These are phyloP conservation scores for Nomada lathburiana DNA, from an alignment of 2,888 invertebrate species.

Conservation along the genomic window DNA sequence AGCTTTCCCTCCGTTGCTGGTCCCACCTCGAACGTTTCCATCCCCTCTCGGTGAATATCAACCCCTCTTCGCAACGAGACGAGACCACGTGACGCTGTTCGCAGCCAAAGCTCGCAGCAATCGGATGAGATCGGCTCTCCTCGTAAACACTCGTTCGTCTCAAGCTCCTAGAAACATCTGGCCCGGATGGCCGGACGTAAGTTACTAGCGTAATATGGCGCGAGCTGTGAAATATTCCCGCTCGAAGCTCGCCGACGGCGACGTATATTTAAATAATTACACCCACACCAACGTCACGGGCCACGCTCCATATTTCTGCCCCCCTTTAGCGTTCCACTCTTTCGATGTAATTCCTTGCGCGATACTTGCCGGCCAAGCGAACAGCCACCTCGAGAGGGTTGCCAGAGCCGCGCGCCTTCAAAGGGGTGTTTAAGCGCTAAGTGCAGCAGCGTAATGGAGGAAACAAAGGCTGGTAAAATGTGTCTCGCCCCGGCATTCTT, in stretches of 20 bases:
- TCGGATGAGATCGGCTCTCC: constrained; percentile 53
- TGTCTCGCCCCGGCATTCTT: constrained; percentile 18
- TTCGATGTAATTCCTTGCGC: constrained; percentile 55
- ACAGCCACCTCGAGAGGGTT: constrained; percentile 17
- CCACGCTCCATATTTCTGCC: constrained; percentile 34
- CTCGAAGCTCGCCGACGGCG: constrained; percentile 65
- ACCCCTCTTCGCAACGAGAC: neutral
- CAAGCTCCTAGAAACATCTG: constrained; percentile 73
- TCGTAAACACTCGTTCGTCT: constrained; percentile 66
- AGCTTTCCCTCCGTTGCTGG: constrained; percentile 42
- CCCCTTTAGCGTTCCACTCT: constrained; percentile 31
- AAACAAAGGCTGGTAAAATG: constrained; percentile 14
- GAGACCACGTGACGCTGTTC: constrained; percentile 59
- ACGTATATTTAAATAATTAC: constrained; percentile 76
- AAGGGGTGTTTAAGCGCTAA: constrained; percentile 59
- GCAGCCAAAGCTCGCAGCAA: constrained; percentile 46
- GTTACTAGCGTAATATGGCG: constrained; percentile 77
- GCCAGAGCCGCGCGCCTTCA: constrained; percentile 31
- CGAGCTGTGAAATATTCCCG: constrained; percentile 74
- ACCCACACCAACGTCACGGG: constrained; percentile 16
- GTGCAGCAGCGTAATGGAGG: constrained; percentile 11
- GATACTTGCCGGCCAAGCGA: constrained; percentile 43
- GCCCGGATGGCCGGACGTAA: constrained; percentile 72
- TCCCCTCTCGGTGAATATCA: constrained; percentile 26
- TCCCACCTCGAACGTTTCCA: constrained; percentile 47